Evolutionary conservation across 2,888 invertebrate species (phyloP), one percentile per base, ranked within the genome.

Genomic region (Plebejus melissa): DNA sequence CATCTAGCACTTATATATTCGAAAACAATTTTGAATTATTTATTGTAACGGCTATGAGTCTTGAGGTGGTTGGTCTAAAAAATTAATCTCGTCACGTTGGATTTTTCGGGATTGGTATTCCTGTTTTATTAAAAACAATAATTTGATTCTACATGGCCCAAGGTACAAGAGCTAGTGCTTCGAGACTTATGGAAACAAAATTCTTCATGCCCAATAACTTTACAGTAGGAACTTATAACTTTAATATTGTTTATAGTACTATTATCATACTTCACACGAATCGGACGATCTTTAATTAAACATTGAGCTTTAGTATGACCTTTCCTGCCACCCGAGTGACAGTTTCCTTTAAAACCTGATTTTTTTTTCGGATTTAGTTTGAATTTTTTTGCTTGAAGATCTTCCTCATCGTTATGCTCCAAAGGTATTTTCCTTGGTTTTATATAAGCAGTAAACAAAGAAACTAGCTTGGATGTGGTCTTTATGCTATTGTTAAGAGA

Each of bases 1-100:
- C 79, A 79, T 74, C 38, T 80, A 4, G 80, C 81, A 5, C 81
- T 80, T 1, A 81, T 80, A 57, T 82, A 80, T 9, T 80, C 75
- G 0, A 81, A 74, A 7, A 78, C 7, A 16, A 80, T 72, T 3
- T 0, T 11, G 3, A 74, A 54, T 76, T 38, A n/a, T 77, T 75
- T 13, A 79, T 79, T 6, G 2, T 28, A 0, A 80, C 78, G 57
- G 60, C 38, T 9, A 80, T 80, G 0, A 79, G 36, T 7, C 74
- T 77, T 76, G 78, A 50, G 70, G 71, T 41, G 38, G 38, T 38
- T 74, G 58, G 16, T 16, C 76, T 79, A 77, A 78, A 79, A 77
- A 78, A 38, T 77, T 76, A 75, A 41, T 16, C 16, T 54, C 54
- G 2, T 54, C 50, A 50, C 50, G 54, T 54, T 16, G 13, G 13